These are phyloP conservation scores for Cryptocheilus praepositus DNA, from an alignment of 2,888 invertebrate species.

Conservation along the genomic window DNA sequence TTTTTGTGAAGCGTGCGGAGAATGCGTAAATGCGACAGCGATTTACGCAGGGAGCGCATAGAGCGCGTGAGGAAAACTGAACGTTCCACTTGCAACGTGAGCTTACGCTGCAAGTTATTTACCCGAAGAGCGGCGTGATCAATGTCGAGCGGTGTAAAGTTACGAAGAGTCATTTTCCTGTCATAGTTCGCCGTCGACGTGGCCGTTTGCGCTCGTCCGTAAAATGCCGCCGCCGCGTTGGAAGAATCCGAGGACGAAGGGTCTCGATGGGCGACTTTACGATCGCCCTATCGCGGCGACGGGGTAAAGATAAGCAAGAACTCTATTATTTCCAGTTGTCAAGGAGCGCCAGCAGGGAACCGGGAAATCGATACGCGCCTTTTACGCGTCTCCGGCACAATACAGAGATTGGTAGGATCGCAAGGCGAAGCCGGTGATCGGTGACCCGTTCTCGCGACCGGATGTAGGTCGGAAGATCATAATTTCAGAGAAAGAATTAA, in stretches of 20 bases:
- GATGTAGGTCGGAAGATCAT: constrained; percentile 39
- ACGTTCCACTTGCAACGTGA: no score
- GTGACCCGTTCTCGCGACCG: constrained; percentile 6
- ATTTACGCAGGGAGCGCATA: no score
- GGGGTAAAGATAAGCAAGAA: constrained; percentile 4
- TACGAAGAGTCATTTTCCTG: constrained; percentile 7
- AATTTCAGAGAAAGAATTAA: constrained; percentile 47
- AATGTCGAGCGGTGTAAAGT: constrained; percentile 24
- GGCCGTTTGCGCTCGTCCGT: no score
- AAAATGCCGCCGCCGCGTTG: no score
- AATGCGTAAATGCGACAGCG: no score
- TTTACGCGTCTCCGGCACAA: constrained; percentile 21
- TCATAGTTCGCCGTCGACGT: no score
- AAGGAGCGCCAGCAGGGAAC: background rate
- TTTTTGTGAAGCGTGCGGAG: no score
- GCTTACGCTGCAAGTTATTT: no score
- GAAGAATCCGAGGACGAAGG: background rate
- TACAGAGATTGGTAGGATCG: constrained; percentile 17
- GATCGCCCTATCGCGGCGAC: background rate
- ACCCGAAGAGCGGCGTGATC: no score
- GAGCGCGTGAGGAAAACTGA: no score
- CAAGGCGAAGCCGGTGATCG: constrained; percentile 11
- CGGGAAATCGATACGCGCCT: constrained; percentile 23
- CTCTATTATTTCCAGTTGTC: background rate
- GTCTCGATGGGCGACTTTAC: constrained; percentile 1